Percentiles rank a stretch among this genome's conserved stretches.
These are phyloP conservation scores for Caenorhabditis japonica DNA, from an alignment of 2,888 invertebrate species.

Conservation along the genomic window DNA sequence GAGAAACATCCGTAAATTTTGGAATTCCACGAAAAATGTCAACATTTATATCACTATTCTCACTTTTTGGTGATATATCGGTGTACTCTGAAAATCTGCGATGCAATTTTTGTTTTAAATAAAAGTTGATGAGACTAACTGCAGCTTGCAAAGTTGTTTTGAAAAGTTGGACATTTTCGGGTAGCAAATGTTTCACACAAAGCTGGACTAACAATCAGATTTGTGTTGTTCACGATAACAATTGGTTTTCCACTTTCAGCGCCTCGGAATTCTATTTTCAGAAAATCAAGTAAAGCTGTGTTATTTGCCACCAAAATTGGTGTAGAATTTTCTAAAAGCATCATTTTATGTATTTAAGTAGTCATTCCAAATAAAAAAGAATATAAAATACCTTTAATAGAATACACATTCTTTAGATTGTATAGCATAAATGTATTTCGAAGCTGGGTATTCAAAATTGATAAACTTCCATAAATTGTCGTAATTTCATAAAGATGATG, in stretches of 20 bases:
- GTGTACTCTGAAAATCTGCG: background rate
- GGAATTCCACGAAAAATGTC: background rate
- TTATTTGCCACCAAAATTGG: conserved; percentile 11
- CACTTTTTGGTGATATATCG: background rate
- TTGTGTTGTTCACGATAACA: conserved; percentile 10
- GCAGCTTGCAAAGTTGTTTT: background rate
- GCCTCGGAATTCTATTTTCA: background rate
- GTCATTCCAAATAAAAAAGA: no score
- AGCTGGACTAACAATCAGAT: background rate
- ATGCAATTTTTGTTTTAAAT: no score
- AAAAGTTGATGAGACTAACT: conserved; percentile 1
- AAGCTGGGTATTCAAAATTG: conserved; percentile 1
- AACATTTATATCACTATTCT: background rate
- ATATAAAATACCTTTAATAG: background rate
- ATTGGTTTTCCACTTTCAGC: conserved; percentile 6
- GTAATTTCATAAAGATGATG: conserved; percentile 5
- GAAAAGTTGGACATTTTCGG: background rate
- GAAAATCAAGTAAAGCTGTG: background rate
- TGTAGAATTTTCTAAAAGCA: background rate
- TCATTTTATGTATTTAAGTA: background rate
- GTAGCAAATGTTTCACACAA: background rate
- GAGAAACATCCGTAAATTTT: background rate
- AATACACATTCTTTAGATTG: background rate
- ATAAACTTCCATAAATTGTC: conserved; percentile 14
- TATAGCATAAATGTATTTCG: conserved; percentile 6